Conservation (phyloP, 2,797 vertebrate genomes). For the Hyperoplus immaculatus region DNA sequence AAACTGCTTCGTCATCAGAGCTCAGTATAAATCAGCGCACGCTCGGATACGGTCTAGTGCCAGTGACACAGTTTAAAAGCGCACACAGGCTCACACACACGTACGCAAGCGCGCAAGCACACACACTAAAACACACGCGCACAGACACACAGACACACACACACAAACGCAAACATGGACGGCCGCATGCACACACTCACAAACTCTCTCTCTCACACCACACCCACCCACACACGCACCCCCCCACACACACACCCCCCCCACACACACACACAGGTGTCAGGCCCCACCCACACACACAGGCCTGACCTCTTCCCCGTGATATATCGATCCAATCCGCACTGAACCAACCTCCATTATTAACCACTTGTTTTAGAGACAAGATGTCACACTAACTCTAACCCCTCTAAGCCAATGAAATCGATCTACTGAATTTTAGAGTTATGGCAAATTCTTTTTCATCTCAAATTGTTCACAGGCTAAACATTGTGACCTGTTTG, state of each 20-base stretch:
- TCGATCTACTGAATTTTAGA: not conserved
- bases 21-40: slow-evolving; percentile 34
- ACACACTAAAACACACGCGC: too few species aligned
- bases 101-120: too few species aligned
- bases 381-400: slow-evolving; percentile 3
- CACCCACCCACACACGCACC: too few species aligned
- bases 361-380: slow-evolving; percentile 63
- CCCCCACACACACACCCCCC: not conserved
- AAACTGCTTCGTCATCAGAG: slow-evolving; percentile 67
- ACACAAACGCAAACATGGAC: too few species aligned
- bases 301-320: slow-evolving; percentile 54
- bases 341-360: slow-evolving; percentile 70
- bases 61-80: slow-evolving; percentile 54
- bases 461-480: slow-evolving; percentile 2
- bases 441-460: not conserved
- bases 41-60: slow-evolving; percentile 35
- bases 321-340: slow-evolving; percentile 62
- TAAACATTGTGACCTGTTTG: not conserved
- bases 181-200: too few species aligned
- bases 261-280: slow-evolving; percentile 44
- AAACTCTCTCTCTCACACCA: too few species aligned
- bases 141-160: too few species aligned
- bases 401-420: not conserved
- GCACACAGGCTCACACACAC: too few species aligned
- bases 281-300: slow-evolving; percentile 45